phyloP scores from a whole-genome alignment of 1,140 invertebrate species.

The Megathymus violae region DNA sequence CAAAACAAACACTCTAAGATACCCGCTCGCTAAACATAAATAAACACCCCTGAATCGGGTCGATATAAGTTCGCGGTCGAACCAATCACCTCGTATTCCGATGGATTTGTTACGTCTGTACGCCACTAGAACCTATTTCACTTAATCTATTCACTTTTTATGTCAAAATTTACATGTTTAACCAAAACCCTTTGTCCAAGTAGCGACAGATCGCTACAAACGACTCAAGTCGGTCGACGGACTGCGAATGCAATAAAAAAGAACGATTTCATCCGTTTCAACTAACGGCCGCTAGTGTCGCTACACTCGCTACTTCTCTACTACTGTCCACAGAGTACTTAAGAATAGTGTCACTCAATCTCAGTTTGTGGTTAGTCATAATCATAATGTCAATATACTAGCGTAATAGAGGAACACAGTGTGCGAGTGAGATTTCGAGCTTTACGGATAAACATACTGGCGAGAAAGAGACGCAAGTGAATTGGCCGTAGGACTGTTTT shows the following conservation, averaged over 20 bases:
- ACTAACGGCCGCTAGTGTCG: too few species aligned
- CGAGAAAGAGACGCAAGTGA: too few species aligned
- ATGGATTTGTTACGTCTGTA: conserved; percentile 24
- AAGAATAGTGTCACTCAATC: too few species aligned
- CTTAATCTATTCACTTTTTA: conserved; percentile 50
- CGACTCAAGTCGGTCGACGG: conserved; percentile 36
- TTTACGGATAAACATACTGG: too few species aligned
- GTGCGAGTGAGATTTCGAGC: too few species aligned
- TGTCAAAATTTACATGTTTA: conserved; percentile 58
- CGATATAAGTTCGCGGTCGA: conserved; percentile 42
- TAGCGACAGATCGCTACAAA: conserved; percentile 1
- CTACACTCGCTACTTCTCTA: too few species aligned
- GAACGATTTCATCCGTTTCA: too few species aligned
- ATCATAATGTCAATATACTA: too few species aligned
- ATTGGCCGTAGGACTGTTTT: too few species aligned
- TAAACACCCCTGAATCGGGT: conserved; percentile 53
- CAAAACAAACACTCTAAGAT: conserved; percentile 72
- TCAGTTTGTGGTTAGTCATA: too few species aligned
- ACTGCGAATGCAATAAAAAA: conserved; percentile 38
- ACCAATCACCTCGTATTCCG: conserved; percentile 11
- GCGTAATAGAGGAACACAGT: too few species aligned
- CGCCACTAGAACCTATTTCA: conserved; percentile 30
- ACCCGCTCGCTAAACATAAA: conserved; percentile 65
- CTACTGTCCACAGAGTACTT: too few species aligned
- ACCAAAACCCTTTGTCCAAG: conserved; percentile 45